phyloP scores from a whole-genome alignment of 2,888 invertebrate species.

The Luffia ferchaultella region DNA sequence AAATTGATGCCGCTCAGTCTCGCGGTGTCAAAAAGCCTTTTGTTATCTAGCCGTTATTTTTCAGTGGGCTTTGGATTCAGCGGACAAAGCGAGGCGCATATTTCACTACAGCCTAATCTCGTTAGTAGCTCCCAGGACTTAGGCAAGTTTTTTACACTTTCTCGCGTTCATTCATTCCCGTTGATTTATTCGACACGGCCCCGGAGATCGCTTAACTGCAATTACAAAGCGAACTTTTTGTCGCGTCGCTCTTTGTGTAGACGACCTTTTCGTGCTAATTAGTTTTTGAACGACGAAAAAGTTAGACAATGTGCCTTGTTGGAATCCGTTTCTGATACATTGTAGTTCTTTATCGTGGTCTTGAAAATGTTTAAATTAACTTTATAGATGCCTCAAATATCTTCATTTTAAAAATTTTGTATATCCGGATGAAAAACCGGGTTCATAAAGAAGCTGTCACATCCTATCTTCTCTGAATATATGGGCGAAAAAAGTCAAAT shows the following conservation, averaged over 20 bases:
- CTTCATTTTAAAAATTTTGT: too few relatives aligned
- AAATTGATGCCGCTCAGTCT: slow-evolving; percentile 31
- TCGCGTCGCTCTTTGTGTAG: background rate
- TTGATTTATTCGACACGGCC: slow-evolving; percentile 26
- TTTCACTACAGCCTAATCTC: slow-evolving; percentile 54
- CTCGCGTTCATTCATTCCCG: slow-evolving; percentile 26
- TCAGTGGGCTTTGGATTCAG: slow-evolving; percentile 42
- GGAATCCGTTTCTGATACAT: too few relatives aligned
- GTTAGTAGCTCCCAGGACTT: slow-evolving; percentile 41
- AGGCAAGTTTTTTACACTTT: slow-evolving; percentile 38
- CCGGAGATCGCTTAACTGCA: slow-evolving; percentile 10
- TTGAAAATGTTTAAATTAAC: too few relatives aligned
- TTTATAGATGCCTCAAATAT: too few relatives aligned
- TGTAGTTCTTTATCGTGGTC: too few relatives aligned
- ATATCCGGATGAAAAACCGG: too few relatives aligned
- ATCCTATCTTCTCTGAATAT: too few relatives aligned
- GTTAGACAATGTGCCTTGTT: too few relatives aligned
- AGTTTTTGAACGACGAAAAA: too few relatives aligned
- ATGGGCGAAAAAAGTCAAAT: too few relatives aligned
- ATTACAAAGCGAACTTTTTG: slow-evolving; percentile 5
- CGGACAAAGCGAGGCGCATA: slow-evolving; percentile 53
- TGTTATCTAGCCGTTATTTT: slow-evolving; percentile 51
- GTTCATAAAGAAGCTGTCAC: too few relatives aligned
- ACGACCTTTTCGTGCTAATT: too few relatives aligned
- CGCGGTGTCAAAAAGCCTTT: slow-evolving; percentile 47